Evolutionary conservation across 2,888 invertebrate genomes (phyloP).

Genomic region (Phaedon cochleariae): DNA sequence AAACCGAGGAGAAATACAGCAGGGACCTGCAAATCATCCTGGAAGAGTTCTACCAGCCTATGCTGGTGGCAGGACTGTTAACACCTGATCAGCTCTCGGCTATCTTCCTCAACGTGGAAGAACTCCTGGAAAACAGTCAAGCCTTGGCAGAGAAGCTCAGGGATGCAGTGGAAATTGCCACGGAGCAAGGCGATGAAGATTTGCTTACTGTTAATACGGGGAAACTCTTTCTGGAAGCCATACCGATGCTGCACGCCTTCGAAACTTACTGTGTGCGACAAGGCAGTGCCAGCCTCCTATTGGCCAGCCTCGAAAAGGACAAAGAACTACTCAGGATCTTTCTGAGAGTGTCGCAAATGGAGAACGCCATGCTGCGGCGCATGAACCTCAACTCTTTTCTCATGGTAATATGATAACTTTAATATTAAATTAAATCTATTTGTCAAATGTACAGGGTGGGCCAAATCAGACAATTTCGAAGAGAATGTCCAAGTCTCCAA

Average conservation of each 20-base stretch:
- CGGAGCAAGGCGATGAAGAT: conserved; percentile 84
- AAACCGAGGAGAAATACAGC: conserved; percentile 95
- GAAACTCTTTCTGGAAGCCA: conserved; percentile 87
- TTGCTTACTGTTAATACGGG: conserved; percentile 90
- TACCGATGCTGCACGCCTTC: conserved; percentile 93
- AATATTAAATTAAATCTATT: too few relatives aligned
- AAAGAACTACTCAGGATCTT: conserved; percentile 94
- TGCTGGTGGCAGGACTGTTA: conserved; percentile 89
- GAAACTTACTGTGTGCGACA: conserved; percentile 95
- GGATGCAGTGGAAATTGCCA: conserved; percentile 85
- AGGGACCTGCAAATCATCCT: conserved; percentile 90
- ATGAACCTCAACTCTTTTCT: conserved; percentile 98
- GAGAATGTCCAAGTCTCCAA: too few relatives aligned
- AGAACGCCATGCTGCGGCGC: conserved; percentile 88
- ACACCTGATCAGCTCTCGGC: conserved; percentile 91
- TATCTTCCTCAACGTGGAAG: conserved; percentile 93
- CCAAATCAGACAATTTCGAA: too few relatives aligned
- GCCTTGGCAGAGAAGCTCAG: conserved; percentile 86
- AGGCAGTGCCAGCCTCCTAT: conserved; percentile 85
- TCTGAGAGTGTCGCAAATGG: conserved; percentile 95
- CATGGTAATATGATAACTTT: too few relatives aligned
- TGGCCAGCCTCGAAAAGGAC: conserved; percentile 93
- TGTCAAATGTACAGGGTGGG: too few relatives aligned
- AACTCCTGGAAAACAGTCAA: conserved; percentile 85
- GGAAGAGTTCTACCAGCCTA: conserved; percentile 92